These are phyloP conservation scores for Ichneumoninae sp. DNA, from an alignment of 2,888 invertebrate genomes.

Conservation along the genomic window DNA sequence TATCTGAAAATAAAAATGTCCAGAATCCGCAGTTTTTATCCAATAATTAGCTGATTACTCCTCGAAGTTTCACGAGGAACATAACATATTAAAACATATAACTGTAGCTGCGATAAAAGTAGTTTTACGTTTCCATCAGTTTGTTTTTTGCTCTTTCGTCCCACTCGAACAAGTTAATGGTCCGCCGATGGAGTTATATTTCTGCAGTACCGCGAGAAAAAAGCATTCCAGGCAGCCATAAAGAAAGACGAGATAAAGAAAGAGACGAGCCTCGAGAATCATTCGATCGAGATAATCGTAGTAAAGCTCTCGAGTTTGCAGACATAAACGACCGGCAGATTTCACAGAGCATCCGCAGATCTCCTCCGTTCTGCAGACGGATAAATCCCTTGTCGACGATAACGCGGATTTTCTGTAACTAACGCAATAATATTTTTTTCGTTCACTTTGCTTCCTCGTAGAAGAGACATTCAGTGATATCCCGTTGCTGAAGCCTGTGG, in stretches of 20 bases:
- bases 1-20: too few relatives aligned
- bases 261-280: conserved; percentile 25
- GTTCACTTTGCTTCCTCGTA: too few relatives aligned
- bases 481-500: too few relatives aligned
- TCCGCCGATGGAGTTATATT: background rate
- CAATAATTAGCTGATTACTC: too few relatives aligned
- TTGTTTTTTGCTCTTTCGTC: background rate
- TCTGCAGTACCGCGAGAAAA: background rate
- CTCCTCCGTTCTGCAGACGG: background rate
- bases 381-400: background rate
- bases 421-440: background rate
- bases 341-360: background rate
- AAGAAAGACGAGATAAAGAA: conserved; percentile 1
- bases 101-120: too few relatives aligned
- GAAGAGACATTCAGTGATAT: too few relatives aligned
- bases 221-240: background rate
- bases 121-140: background rate
- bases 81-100: background rate
- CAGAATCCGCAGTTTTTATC: too few relatives aligned
- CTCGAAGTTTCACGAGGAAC: too few relatives aligned
- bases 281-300: conserved; percentile 30
- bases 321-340: conserved; percentile 27
- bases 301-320: conserved; percentile 19
- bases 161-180: background rate
- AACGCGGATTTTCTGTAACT: background rate